phyloP scores from a whole-genome alignment of 1,140 invertebrate species.

The Steinernema feltiae region DNA sequence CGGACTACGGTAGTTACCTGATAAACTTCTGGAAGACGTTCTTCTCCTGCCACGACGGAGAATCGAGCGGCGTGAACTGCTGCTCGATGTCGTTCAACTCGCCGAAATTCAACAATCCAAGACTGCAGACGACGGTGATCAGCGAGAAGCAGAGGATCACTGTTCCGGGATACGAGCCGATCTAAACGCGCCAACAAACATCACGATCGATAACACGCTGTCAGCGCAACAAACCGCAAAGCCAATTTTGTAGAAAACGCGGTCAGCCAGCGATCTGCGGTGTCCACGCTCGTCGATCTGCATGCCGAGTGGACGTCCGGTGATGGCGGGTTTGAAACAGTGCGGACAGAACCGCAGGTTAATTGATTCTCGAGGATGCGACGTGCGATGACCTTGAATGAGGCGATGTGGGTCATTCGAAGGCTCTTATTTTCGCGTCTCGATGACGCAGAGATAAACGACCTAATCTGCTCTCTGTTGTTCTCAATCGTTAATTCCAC shows the following conservation, averaged over 20 bases:
- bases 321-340: not conserved
- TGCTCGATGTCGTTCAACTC: not conserved
- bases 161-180: not conserved
- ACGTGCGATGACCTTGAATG: not conserved
- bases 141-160: not conserved
- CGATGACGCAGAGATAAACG: not conserved
- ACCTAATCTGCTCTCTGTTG: not conserved
- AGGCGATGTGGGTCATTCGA: not conserved
- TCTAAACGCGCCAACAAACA: no score
- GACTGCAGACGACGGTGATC: not conserved
- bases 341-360: not conserved
- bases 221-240: not conserved
- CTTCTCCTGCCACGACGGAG: not conserved
- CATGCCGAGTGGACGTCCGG: not conserved
- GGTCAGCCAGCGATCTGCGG: not conserved
- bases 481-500: not conserved
- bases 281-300: not conserved
- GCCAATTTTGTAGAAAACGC: not conserved
- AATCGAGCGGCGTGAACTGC: not conserved
- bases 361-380: not conserved
- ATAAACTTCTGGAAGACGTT: not conserved
- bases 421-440: conserved; percentile 7
- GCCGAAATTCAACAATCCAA: not conserved
- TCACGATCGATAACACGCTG: not conserved
- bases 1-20: no score